Evolutionary conservation across 1,140 invertebrate species (phyloP), one percentile per base, ranked within the genome.

Genomic region (Heliothis virescens): DNA sequence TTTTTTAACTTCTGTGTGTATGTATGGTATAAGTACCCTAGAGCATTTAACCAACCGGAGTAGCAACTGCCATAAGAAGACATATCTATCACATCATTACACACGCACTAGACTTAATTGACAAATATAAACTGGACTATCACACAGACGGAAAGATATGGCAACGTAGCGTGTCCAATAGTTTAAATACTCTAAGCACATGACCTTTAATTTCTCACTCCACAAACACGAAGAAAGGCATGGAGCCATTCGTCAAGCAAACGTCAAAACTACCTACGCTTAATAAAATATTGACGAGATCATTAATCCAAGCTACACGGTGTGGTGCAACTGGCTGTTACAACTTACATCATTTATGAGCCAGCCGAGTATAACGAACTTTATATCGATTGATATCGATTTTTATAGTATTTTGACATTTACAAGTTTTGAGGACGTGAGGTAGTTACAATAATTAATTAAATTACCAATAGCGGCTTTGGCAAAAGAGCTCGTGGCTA

Each of bases 231-330:
- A 57, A 57, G 34, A 41, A 65, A 48, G 9, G 41, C 63, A 48
- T n/a, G 12, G 41, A 21, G 34, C 63, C 63, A 65, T 65, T 65
- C 11, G 34, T 65, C 41, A 18, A 13, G 11, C 63, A 57, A 21
- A 29, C 48, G 65, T 29, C 65, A 15, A 52, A 69, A 53, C 5
- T 10, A 10, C 18, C 3, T 11, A 48, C 34, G 13, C 65, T 69
- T 29, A 26, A 69, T 69, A 52, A 50, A 69, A 26, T 69, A 69
- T 69, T 69, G 52, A 52, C 65, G 4, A 15, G 0, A 21, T 69
- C 12, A 69, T 69, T 69, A 69, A 69, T 69, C 65, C 47, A 69
- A 47, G 65, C 52, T 69, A 52, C 10, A 13, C 18, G 1, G n/a
- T n/a, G 13, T 41, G 41, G 65, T 69, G 65, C 65, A 69, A 52